These are phyloP conservation scores for Trichopria drosophilae DNA, from an alignment of 2,888 invertebrate genomes.

Conservation along the genomic window DNA sequence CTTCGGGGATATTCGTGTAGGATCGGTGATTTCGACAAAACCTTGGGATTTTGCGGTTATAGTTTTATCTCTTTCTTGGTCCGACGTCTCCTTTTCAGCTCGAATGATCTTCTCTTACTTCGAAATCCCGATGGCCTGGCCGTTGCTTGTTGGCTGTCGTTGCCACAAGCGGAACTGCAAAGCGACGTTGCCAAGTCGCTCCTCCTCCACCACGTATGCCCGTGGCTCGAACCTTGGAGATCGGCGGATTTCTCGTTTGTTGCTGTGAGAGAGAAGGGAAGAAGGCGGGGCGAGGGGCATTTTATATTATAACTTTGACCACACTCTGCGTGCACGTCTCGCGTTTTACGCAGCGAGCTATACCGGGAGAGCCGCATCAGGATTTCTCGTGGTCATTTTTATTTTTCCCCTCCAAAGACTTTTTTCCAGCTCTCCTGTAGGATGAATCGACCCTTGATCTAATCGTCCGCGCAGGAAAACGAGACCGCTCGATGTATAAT, in stretches of 20 bases:
- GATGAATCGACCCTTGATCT: no score
- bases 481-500: no score
- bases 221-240: slow-evolving; percentile 26
- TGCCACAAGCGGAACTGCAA: slow-evolving; percentile 22
- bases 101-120: slow-evolving; percentile 29
- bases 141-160: slow-evolving; percentile 26
- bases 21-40: no score
- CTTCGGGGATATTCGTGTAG: no score
- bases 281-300: no score
- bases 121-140: slow-evolving; percentile 27
- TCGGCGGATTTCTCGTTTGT: slow-evolving; percentile 8
- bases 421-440: no score
- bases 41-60: neutral
- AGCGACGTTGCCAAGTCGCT: slow-evolving; percentile 35
- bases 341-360: slow-evolving; percentile 31
- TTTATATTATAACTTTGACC: slow-evolving; percentile 12
- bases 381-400: no score
- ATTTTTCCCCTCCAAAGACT: no score
- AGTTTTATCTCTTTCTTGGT: slow-evolving; percentile 11
- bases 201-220: slow-evolving; percentile 22
- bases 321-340: slow-evolving; percentile 8
- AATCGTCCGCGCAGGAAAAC: no score
- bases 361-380: no score
- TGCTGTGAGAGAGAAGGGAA: no score
- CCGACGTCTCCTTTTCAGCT: slow-evolving; percentile 21